phyloP scores from a whole-genome alignment of 2,888 invertebrate species.

The Seira ritae region DNA sequence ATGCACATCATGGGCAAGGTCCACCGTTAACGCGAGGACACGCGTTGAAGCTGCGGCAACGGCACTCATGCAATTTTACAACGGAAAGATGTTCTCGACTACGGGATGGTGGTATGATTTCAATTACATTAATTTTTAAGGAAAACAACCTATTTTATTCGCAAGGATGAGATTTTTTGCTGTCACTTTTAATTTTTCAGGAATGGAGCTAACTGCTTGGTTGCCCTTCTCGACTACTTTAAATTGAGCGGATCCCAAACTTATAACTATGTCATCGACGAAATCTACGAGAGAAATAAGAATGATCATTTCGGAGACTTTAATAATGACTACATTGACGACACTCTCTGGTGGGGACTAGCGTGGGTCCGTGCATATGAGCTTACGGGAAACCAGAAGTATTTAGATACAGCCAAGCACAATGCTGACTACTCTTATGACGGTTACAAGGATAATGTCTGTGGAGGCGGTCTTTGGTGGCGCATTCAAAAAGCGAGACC shows the following conservation, averaged over 20 bases:
- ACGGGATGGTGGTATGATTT: slow-evolving; percentile 68
- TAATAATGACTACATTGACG: slow-evolving; percentile 66
- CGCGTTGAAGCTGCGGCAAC: slow-evolving; percentile 68
- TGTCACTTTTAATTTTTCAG: slow-evolving; percentile 33
- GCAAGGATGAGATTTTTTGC: no score
- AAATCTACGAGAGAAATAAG: slow-evolving; percentile 68
- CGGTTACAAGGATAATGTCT: slow-evolving; percentile 67
- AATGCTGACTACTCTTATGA: slow-evolving; percentile 67
- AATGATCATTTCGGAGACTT: slow-evolving; percentile 65
- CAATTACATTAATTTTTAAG: no score
- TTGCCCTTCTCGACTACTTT: slow-evolving; percentile 69
- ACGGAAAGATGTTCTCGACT: slow-evolving; percentile 54
- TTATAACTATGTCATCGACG: slow-evolving; percentile 67
- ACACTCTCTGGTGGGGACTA: slow-evolving; percentile 69
- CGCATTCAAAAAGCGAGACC: slow-evolving; percentile 54
- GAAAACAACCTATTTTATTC: no score
- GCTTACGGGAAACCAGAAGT: slow-evolving; percentile 67
- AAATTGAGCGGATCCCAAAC: slow-evolving; percentile 42
- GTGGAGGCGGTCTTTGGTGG: slow-evolving; percentile 71
- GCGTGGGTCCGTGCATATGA: slow-evolving; percentile 70
- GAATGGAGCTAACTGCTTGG: slow-evolving; percentile 70
- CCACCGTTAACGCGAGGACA: slow-evolving; percentile 50
- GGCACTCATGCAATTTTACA: slow-evolving; percentile 69
- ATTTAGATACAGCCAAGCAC: slow-evolving; percentile 67
- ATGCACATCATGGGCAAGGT: slow-evolving; percentile 69